Evolutionary conservation across 2,888 invertebrate genomes (phyloP).

Genomic region (Lochmaea capreae): DNA sequence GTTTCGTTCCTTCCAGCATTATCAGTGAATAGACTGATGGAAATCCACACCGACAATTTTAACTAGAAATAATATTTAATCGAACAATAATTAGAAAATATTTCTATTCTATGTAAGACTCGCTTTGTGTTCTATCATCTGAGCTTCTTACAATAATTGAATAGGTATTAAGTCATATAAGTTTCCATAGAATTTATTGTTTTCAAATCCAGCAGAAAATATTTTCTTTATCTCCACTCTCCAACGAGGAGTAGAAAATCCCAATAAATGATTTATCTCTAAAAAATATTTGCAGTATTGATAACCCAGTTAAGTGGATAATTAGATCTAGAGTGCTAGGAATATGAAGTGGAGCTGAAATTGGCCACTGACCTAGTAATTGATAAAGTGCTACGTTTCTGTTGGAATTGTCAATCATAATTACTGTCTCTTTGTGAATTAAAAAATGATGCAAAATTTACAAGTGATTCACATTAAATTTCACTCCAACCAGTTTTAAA

Average conservation of each 20-base stretch:
- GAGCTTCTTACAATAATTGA: too few species aligned
- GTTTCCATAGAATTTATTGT: background rate
- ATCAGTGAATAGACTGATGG: too few species aligned
- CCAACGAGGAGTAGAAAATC: background rate
- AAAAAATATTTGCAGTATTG: background rate
- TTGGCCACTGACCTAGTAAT: background rate
- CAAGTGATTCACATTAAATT: background rate
- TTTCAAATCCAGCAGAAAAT: background rate
- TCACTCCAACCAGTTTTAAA: background rate
- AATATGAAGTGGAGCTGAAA: background rate
- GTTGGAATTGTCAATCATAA: background rate
- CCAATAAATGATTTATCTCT: background rate
- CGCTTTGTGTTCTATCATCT: too few species aligned
- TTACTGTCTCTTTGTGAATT: background rate
- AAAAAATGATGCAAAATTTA: background rate
- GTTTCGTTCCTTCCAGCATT: too few species aligned
- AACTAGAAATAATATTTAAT: too few species aligned
- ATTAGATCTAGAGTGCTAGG: background rate
- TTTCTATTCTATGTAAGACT: too few species aligned
- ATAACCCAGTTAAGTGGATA: background rate
- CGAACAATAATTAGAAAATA: too few species aligned
- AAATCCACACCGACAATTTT: too few species aligned
- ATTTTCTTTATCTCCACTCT: background rate
- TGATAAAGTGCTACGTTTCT: background rate
- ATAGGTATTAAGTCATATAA: too few species aligned